These are phyloP conservation scores for Thelaira solivaga DNA, from an alignment of 2,888 invertebrate species.

Conservation along the genomic window DNA sequence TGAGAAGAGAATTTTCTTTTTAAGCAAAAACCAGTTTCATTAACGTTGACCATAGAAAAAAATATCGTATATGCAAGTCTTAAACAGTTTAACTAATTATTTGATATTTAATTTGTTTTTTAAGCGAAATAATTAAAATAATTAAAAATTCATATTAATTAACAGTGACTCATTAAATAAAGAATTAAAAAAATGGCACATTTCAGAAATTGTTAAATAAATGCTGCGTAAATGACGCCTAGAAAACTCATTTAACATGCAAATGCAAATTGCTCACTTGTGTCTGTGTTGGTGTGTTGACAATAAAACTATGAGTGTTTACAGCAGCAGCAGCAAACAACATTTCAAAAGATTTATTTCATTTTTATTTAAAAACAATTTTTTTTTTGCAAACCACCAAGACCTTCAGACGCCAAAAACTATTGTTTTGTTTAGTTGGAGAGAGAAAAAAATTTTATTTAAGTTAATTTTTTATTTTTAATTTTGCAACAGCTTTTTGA, in stretches of 20 bases:
- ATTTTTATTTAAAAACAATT: too few relatives aligned
- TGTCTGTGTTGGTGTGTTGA: not conserved
- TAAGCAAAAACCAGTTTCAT: constrained; percentile 39
- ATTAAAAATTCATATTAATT: constrained; percentile 56
- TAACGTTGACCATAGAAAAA: constrained; percentile 38
- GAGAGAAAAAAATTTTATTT: too few relatives aligned
- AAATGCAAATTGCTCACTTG: constrained; percentile 34
- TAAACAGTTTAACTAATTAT: too few relatives aligned
- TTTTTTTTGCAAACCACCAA: constrained; percentile 11
- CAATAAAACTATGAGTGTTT: not conserved
- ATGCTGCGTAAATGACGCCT: not conserved
- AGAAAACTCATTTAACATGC: constrained; percentile 22
- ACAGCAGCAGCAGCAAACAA: not conserved
- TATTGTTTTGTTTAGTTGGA: constrained; percentile 15
- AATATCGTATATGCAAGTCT: not conserved
- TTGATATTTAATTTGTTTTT: not conserved
- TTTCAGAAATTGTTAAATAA: not conserved
- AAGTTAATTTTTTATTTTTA: too few relatives aligned
- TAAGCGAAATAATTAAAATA: constrained; percentile 37
- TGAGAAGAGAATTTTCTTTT: too few relatives aligned
- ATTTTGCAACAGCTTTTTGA: too few relatives aligned
- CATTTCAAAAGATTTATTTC: constrained; percentile 3
- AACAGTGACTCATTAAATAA: constrained; percentile 50
- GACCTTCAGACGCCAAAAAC: constrained; percentile 62
- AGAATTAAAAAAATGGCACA: constrained; percentile 4